These are phyloP conservation scores for Heliconius hermathena DNA, from an alignment of 1,140 invertebrate genomes.

Conservation along the genomic window DNA sequence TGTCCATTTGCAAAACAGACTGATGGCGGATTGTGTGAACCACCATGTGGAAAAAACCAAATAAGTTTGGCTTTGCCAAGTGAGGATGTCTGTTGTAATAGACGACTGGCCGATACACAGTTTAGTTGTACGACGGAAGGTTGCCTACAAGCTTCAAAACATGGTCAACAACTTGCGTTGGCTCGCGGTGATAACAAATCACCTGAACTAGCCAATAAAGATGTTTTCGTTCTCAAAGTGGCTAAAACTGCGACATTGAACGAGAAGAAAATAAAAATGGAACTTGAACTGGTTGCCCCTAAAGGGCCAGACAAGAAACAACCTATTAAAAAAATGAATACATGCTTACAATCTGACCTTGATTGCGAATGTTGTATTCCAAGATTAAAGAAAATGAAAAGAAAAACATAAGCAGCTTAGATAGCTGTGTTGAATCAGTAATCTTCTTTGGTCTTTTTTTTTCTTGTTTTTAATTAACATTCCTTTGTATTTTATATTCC, in stretches of 20 bases:
- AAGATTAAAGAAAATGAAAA: constrained; percentile 47
- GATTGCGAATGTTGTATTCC: constrained; percentile 65
- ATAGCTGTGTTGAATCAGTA: background rate
- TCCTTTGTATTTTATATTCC: background rate
- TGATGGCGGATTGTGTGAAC: constrained; percentile 54
- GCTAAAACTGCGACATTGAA: constrained; percentile 72
- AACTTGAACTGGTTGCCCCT: constrained; percentile 70
- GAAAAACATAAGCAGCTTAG: background rate
- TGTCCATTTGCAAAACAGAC: constrained; percentile 57
- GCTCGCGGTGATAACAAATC: constrained; percentile 58
- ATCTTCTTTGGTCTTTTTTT: background rate
- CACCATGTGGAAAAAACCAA: constrained; percentile 74
- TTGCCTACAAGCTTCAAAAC: constrained; percentile 62
- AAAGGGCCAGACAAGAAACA: constrained; percentile 65
- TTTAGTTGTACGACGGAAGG: constrained; percentile 74
- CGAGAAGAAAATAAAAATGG: constrained; percentile 72
- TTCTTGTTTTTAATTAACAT: background rate
- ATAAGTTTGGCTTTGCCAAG: constrained; percentile 65
- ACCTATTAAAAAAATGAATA: constrained; percentile 59
- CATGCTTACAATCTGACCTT: constrained; percentile 61
- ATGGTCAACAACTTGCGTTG: constrained; percentile 51
- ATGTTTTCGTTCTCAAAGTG: constrained; percentile 73
- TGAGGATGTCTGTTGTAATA: constrained; percentile 62
- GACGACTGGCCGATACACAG: constrained; percentile 64
- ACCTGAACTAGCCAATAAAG: constrained; percentile 53